Conservation (phyloP, 2,113 vertebrate species). For the Platanista minor region DNA sequence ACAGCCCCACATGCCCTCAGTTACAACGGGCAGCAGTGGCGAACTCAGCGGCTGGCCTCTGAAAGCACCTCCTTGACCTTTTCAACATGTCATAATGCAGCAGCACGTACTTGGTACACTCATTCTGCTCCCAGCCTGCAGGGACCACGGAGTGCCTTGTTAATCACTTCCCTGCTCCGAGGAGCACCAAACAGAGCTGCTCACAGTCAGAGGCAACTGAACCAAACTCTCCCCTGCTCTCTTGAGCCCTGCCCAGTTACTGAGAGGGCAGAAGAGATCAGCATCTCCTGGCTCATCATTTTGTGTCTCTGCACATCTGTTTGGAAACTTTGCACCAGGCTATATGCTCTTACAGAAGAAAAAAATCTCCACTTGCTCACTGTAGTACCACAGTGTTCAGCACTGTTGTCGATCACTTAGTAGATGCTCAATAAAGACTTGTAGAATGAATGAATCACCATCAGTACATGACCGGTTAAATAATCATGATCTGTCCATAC, state of each 20-base stretch:
- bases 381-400: background rate
- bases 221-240: background rate
- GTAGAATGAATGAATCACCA: background rate
- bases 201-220: background rate
- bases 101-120: background rate
- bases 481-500: background rate
- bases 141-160: background rate
- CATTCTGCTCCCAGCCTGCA: background rate
- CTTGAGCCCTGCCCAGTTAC: background rate
- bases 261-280: background rate
- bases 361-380: background rate
- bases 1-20: accelerated
- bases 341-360: background rate
- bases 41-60: background rate
- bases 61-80: background rate
- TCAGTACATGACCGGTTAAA: background rate
- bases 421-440: background rate
- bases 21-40: no score
- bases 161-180: background rate
- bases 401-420: background rate
- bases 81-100: background rate
- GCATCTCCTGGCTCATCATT: background rate
- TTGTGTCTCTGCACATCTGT: background rate
- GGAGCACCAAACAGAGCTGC: background rate
- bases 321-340: background rate